These are phyloP conservation scores for Stenodera caucasica DNA, from an alignment of 2,888 invertebrate species.

Conservation along the genomic window DNA sequence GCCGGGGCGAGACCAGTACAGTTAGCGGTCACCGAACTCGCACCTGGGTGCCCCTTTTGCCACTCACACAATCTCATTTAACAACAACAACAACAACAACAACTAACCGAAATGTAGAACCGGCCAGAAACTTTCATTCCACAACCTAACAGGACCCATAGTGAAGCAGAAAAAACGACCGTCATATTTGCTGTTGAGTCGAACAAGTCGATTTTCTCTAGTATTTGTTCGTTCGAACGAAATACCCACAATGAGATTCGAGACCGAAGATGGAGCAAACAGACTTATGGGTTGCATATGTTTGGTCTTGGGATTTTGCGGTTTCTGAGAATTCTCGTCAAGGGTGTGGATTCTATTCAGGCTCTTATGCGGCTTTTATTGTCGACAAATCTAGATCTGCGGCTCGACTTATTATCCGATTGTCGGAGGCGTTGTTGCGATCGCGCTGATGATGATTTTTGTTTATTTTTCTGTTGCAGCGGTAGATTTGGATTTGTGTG, in stretches of 20 bases:
- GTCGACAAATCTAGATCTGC: not conserved
- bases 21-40: conserved; percentile 24
- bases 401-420: too few relatives aligned
- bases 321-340: not conserved
- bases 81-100: not conserved
- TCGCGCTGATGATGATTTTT: not conserved
- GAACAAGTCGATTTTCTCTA: too few relatives aligned
- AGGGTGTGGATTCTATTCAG: not conserved
- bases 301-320: not conserved
- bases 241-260: too few relatives aligned
- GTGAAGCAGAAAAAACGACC: too few relatives aligned
- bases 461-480: conserved; percentile 62
- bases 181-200: too few relatives aligned
- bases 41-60: conserved; percentile 13
- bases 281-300: too few relatives aligned
- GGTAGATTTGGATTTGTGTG: conserved; percentile 74
- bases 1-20: conserved; percentile 21
- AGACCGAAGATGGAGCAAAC: too few relatives aligned
- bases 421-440: too few relatives aligned
- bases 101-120: too few relatives aligned
- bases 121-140: not conserved
- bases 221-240: too few relatives aligned
- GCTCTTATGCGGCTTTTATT: not conserved
- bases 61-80: not conserved
- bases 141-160: not conserved